phyloP scores from a whole-genome alignment of 1,140 invertebrate species.

The Cherax destructor region DNA sequence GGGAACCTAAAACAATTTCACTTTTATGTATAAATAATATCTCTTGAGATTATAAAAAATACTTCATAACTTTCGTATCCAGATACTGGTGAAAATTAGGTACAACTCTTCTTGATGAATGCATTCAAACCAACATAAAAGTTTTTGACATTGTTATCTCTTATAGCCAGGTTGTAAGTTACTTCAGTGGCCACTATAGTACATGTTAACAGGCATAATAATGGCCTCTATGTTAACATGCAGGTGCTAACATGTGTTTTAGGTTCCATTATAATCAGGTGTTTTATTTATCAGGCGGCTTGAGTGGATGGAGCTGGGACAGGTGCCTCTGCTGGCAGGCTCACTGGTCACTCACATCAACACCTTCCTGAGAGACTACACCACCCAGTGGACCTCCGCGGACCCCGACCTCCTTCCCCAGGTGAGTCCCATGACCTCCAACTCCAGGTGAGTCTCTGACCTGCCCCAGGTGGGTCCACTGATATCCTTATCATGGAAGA shows the following conservation, averaged over 20 bases:
- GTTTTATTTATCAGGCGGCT: slow-evolving; percentile 37
- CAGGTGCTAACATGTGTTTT: neutral
- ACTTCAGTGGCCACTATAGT: no score
- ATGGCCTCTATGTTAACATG: no score
- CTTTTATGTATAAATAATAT: neutral
- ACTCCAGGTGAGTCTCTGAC: neutral
- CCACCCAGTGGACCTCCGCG: slow-evolving; percentile 59
- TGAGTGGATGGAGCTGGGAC: slow-evolving; percentile 62
- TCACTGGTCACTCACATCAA: slow-evolving; percentile 65
- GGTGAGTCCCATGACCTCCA: slow-evolving; percentile 17
- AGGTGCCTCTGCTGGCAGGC: slow-evolving; percentile 58
- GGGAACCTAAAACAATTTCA: no score
- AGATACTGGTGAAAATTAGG: no score
- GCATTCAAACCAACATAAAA: no score
- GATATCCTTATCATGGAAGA: neutral
- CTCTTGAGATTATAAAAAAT: neutral
- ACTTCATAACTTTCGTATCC: no score
- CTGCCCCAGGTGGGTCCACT: neutral
- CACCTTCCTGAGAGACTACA: slow-evolving; percentile 63
- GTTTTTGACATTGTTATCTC: no score
- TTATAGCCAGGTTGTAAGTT: no score
- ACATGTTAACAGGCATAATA: no score
- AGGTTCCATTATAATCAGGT: neutral
- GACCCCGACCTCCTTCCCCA: slow-evolving; percentile 57
- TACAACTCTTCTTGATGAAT: no score